These are phyloP conservation scores for Rhagophthalmus giganteus DNA, from an alignment of 2,888 invertebrate species.

Conservation along the genomic window DNA sequence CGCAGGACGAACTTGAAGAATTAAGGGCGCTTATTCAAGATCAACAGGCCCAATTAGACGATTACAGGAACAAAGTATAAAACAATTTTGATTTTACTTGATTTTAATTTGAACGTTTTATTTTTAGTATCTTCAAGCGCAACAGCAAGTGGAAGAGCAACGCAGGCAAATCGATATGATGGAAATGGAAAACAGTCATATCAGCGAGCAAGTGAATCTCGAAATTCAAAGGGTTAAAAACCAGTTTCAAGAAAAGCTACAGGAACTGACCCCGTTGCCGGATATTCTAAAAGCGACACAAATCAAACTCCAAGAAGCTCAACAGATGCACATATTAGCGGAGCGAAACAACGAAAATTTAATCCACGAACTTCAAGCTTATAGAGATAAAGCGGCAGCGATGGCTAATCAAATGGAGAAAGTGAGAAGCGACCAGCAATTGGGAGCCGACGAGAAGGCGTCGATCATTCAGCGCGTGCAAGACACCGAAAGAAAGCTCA, in stretches of 20 bases:
- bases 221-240: constrained; percentile 72
- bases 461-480: constrained; percentile 47
- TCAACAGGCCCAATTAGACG: constrained; percentile 67
- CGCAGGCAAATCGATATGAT: constrained; percentile 69
- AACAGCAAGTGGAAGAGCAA: constrained; percentile 72
- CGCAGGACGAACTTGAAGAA: constrained; percentile 65
- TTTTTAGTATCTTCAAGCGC: constrained; percentile 63
- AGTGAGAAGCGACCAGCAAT: constrained; percentile 59
- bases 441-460: constrained; percentile 56
- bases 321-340: constrained; percentile 67
- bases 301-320: constrained; percentile 67
- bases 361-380: constrained; percentile 65
- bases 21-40: constrained; percentile 64
- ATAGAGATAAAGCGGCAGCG: constrained; percentile 61
- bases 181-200: constrained; percentile 72
- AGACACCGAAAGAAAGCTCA: constrained; percentile 41
- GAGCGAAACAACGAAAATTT: constrained; percentile 70
- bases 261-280: constrained; percentile 69
- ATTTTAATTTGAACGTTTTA: constrained; percentile 2
- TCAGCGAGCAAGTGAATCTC: constrained; percentile 71
- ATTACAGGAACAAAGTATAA: constrained; percentile 67
- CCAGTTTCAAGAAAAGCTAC: constrained; percentile 73
- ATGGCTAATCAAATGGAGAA: constrained; percentile 58
- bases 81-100: too few species aligned
- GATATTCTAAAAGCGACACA: constrained; percentile 71